Conservation (phyloP, 2,797 vertebrate genomes). For the Bradypodion pumilum region DNA sequence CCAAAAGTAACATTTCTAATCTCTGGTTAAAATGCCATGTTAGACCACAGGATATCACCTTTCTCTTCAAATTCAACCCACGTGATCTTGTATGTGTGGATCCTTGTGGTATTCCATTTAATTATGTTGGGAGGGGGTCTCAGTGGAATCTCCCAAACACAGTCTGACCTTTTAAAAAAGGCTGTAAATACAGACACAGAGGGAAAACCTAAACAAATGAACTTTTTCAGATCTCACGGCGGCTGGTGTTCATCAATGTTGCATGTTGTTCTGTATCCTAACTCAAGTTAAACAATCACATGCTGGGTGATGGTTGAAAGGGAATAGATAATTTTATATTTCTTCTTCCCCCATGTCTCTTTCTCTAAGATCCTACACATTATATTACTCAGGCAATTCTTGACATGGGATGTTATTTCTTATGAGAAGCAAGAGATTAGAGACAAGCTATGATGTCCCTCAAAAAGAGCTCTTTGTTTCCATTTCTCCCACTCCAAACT, state of each 20-base stretch:
- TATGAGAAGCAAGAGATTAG: not conserved
- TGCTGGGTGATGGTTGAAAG: slow-evolving; percentile 15
- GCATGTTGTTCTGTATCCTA: slow-evolving; percentile 6
- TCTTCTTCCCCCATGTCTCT: not conserved
- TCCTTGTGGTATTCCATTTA: not conserved
- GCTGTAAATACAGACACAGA: slow-evolving; percentile 28
- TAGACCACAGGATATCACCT: not conserved
- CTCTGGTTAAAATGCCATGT: not conserved
- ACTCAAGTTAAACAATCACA: not conserved
- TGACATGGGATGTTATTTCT: not conserved
- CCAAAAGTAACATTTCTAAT: too few relatives aligned
- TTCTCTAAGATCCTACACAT: not conserved
- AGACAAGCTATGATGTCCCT: not conserved
- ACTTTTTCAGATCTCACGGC: slow-evolving; percentile 35
- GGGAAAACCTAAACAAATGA: slow-evolving; percentile 5
- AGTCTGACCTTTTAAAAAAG: slow-evolving; percentile 42
- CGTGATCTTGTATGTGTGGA: rapidly evolving
- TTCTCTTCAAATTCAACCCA: rapidly evolving
- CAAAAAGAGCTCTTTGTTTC: too few relatives aligned
- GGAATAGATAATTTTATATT: not conserved
- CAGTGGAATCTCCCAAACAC: slow-evolving; percentile 8
- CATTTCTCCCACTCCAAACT: too few relatives aligned
- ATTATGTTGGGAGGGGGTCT: not conserved
- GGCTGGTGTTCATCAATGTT: slow-evolving; percentile 51
- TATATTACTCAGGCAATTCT: not conserved